Evolutionary conservation across 2,797 vertebrate genomes (phyloP), one percentile per base, ranked within the genome.

Genomic region (Balearica regulorum): DNA sequence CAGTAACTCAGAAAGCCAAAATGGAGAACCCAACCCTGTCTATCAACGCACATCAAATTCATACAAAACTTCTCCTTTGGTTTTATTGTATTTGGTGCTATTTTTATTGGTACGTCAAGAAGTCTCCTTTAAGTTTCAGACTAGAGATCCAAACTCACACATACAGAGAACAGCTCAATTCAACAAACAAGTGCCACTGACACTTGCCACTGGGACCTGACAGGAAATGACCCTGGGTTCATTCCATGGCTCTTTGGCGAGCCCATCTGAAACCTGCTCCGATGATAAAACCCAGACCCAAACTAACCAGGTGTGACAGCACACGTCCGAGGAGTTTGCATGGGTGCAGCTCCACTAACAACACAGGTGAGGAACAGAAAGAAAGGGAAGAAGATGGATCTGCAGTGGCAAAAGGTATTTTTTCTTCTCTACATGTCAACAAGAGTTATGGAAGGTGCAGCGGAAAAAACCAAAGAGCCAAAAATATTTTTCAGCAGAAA

Each of bases 261-360:
- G 29, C n/a, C 35, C 53, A 26, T 6, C 54, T 71, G 37, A 78
- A 87, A 80, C 41, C 48, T 24, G 35, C n/a, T 70, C 39, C 6
- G 9, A 12, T 31, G 62, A 16, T 7, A 89, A 85, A 95, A 72
- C 44, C 58, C 80, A 88, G 16, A 22, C 55, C 16, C 60, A 79
- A 62, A 65, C 20, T 13, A 76, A 48, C 6, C 41, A 66, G 49
- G 7, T 21, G 14, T n/a, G 54, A 46, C 48, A 71, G 19, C n/a
- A 60, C 31, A 37, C 0, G 0, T 19, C 41, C 5, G 1, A 24
- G 48, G 46, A 29, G 21, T 70, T 5, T 61, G 4, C 5, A 5
- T 1, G 13, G 14, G 37, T 25, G 44, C 76, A 62, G 83, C 64
- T 69, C 64, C 3, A 10, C 39, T 55, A 68, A 19, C 62, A 11